Evolutionary conservation across 1,140 invertebrate species (phyloP), one percentile per base, ranked within the genome.

Genomic region (Panulirus ornatus): DNA sequence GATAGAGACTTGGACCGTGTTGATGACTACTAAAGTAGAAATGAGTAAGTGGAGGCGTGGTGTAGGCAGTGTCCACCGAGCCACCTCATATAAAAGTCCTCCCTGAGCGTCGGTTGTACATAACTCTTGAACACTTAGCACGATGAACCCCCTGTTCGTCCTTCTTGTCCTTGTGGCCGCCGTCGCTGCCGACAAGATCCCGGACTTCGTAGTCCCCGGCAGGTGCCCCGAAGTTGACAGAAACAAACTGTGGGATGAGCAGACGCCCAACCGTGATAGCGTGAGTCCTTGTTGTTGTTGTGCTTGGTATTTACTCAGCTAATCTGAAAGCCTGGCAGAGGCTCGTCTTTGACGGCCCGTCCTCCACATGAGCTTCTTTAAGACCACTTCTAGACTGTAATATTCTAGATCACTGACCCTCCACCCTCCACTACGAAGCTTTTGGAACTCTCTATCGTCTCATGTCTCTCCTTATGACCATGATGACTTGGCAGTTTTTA

Each of bases 161-260:
- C 66, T 84, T 36, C 40, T 84, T 36, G 82, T 38, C 9, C 34
- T 84, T 38, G 82, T 44, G 36, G 82, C 82, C 27, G 19, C 30
- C 66, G 82, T 51, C 14, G 34, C n/a, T 27, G 82, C 82, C 14
- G 82, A 84, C 58, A 42, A 84, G n/a, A 66, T 84, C 82, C 82
- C 82, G 2, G 82, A 84, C 54, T 84, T 84, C 44, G 82, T 84
- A 0, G 63, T 84, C 44, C 54, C 54, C 40, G 82, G 82, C 36
- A 66, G 47, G 22, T 84, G 82, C 71, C 63, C 82, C 42, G n/a
- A 34, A 30, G 66, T 84, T 22, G 58, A 84, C 36, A 36, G 22
- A 11, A 40, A 71, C 0, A 44, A 22, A 3, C 38, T 84, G 0
- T 84, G 66, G 58, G 14, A 30, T 2, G 11, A 71, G 11, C 82